phyloP scores from a whole-genome alignment of 2,888 invertebrate species.

The Cryptosula pallasiana region DNA sequence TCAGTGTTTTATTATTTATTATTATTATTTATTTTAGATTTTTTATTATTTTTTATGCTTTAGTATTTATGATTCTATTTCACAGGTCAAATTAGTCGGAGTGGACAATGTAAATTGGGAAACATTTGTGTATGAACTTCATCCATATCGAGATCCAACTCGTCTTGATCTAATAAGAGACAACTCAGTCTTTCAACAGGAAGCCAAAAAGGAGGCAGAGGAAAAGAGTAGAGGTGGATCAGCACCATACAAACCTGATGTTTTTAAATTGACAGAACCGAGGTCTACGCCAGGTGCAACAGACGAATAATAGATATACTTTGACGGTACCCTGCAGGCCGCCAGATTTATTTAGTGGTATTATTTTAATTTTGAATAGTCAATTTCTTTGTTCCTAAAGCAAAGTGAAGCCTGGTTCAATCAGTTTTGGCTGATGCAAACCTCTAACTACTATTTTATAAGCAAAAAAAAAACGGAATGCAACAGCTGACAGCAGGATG shows the following conservation, averaged over 20 bases:
- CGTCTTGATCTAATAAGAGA: constrained; percentile 37
- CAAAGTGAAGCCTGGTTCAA: too few species aligned
- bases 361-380: too few species aligned
- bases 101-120: constrained; percentile 49
- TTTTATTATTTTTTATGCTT: neutral
- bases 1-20: too few species aligned
- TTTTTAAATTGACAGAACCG: constrained; percentile 43
- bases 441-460: too few species aligned
- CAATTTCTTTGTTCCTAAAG: too few species aligned
- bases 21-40: neutral
- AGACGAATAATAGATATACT: too few species aligned
- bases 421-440: too few species aligned
- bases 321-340: too few species aligned
- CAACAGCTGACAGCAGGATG: too few species aligned
- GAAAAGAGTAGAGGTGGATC: constrained; percentile 24
- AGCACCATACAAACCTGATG: constrained; percentile 36
- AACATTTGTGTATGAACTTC: constrained; percentile 44
- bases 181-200: constrained; percentile 28
- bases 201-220: neutral
- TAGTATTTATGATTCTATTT: neutral
- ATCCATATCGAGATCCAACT: constrained; percentile 42
- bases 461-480: too few species aligned
- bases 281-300: too few species aligned
- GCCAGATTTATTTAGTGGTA: too few species aligned
- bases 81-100: constrained; percentile 38